Base-by-base conservation (phyloP, 2,797 vertebrate species). In the Neosalanx taihuensis region DNA sequence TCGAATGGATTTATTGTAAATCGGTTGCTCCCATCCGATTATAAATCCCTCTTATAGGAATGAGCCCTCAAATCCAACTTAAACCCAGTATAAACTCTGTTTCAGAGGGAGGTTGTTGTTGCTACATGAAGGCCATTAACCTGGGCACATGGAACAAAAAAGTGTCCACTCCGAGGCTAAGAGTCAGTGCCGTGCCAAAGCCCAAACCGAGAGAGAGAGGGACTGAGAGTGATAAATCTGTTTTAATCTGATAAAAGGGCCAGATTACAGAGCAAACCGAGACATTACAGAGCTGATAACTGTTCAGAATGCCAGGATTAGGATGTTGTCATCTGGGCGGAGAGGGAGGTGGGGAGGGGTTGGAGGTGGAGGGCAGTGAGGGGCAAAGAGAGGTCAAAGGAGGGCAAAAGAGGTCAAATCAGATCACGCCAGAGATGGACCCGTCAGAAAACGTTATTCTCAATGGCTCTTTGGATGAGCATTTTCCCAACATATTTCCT, bases 221-320 rank as follows among this genome's bases (percentile, higher is more conserved):
- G 68, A 46, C 7, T 46, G 1, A 35, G 65, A 64, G 58, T 69
- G 68, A 75, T 49, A 77, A 84, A 83, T 86, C 81, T 76, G 76
- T 75, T 73, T 71, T 87, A 88, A 90, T 88, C 84, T 87, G 83
- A 87, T 89, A 87, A 90, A 89, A 87, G 80, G 76, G 79, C 56
- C 73, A 84, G 87, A 91, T 89, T 89, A 88, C 23, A 58, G 49
- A n/a, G 63, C 71, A 79, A 79, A 79, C 78, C 33, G 72, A 83
- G 72, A 86, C 76, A 75, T 46, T 86, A 79, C 62, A 71, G 64
- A 75, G 33, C 75, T 77, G 80, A 76, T 74, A 81, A 81, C 83
- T 76, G 74, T 82, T 85, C 61, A 78, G 69, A 82, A 74, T 72
- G 69, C 60, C 49, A 30, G 59, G 83, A 83, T 86, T 82, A 83